Evolutionary conservation across 2,797 vertebrate species (phyloP), one percentile per base, ranked within the genome.

Genomic region (Onychomys arenicola): DNA sequence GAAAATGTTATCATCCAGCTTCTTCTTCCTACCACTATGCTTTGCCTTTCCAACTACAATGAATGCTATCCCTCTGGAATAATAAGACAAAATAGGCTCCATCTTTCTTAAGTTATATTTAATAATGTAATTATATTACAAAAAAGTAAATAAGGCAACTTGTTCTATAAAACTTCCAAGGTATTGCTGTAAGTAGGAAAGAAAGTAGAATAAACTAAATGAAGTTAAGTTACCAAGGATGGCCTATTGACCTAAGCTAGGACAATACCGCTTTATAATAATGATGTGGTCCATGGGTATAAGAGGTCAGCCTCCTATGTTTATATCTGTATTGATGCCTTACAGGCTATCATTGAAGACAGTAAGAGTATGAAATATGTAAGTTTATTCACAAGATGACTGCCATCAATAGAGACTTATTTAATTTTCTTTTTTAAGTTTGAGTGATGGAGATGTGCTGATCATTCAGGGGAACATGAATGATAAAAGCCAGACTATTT

Each of bases 361-460:
- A 1, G 1, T 46, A 37, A 63, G 12, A 1, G 13, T 85, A 29
- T 59, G 2, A 5, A 21, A 27, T 46, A 11, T 17, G 75, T 89
- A 85, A 21, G 13, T 19, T 92, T 19, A 43, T 32, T 34, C 27
- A 57, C 2, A 91, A 76, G 43, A 2, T 19, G 27, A 6, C 2
- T 55, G 8, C 16, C 25, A 57, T 81, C 55, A 57, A 67, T 9
- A 73, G 21, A 67, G 43, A 94, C 1, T 27, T 8, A 27, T 49
- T 94, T 73, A 65, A 25, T 27, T 10, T 27, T 23, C n/a, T 77
- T 11, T 46, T 63, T 67, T 27, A 94, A 57, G 0, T 34, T 4
- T 16, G 3, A 55, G 5, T 13, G 49, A 27, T n/a, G 10, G 4
- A 5, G 12, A 65, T n/a, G 0, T 6, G 6, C 11, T 43, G 5